These are phyloP conservation scores for Poeciliopsis retropinna DNA, from an alignment of 2,113 vertebrate genomes.

Conservation along the genomic window DNA sequence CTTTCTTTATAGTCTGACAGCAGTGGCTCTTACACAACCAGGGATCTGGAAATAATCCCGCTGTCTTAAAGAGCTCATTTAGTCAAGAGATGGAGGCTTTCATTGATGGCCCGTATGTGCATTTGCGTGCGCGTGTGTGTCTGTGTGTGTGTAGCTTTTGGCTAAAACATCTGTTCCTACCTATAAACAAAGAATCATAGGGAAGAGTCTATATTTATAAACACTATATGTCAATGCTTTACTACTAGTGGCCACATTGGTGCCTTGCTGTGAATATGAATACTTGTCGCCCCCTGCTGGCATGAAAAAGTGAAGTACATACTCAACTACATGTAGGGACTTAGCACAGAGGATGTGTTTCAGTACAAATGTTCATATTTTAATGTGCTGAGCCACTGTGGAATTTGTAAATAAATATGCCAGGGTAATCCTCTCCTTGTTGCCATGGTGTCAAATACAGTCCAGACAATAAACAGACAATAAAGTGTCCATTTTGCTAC, in stretches of 20 bases:
- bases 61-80: slow-evolving; percentile 79
- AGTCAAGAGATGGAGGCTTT: slow-evolving; percentile 68
- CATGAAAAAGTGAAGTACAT: slow-evolving; percentile 43
- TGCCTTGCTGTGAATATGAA: slow-evolving; percentile 47
- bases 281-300: slow-evolving; percentile 59
- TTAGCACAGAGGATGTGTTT: background rate
- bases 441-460: slow-evolving; percentile 54
- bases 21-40: slow-evolving; percentile 75
- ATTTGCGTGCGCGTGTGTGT: slow-evolving; percentile 37
- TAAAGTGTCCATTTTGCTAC: slow-evolving; percentile 44
- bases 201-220: slow-evolving; percentile 55
- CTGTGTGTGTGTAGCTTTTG: slow-evolving; percentile 31
- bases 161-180: slow-evolving; percentile 41
- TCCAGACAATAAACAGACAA: slow-evolving; percentile 63
- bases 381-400: background rate
- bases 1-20: slow-evolving; percentile 77
- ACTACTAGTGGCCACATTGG: slow-evolving; percentile 58
- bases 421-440: slow-evolving; percentile 31
- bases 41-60: slow-evolving; percentile 80
- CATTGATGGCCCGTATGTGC: slow-evolving; percentile 54
- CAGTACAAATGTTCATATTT: slow-evolving; percentile 13
- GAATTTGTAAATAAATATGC: background rate
- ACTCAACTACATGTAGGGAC: slow-evolving; percentile 11
- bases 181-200: slow-evolving; percentile 66
- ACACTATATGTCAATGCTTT: slow-evolving; percentile 44